Base-by-base conservation (phyloP, 2,888 invertebrate species). In the Eilema depressum region DNA sequence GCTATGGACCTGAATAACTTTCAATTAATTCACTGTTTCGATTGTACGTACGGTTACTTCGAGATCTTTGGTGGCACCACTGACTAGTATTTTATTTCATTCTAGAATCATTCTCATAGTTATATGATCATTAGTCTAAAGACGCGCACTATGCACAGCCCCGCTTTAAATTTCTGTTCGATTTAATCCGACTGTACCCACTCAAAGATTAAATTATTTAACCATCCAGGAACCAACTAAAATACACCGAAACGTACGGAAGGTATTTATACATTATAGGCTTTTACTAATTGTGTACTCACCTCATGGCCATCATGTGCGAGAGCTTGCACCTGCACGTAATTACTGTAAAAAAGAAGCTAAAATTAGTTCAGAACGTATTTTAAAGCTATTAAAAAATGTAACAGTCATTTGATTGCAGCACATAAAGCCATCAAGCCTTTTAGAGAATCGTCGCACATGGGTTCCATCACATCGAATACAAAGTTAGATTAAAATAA, bases 241-340 rank as follows among this genome's bases (percentile, higher is more conserved):
- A 41, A 41, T 41, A 14, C 41, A 41, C 7, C 26, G 20, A 60
- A 30, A 33, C 30, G n/a, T 17, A 5, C 20, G 5, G 47, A 47
- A 47, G 23, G 5, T 23, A 62, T n/a, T 23, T 30, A 17, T 28
- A 60, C 20, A 23, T 4, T 26, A 3, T 8, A 60, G 26, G 20
- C 30, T 30, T 60, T 26, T n/a, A 12, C 20, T 62, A 47, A 17
- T 59, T 68, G 25, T 30, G 10, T 59, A 66, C 97, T 96, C 93
- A 97, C 97, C 93, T 99, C 99, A 87, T 99, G 98, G 59, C 99
- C 98, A 78, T 98, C 97, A 84, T 98, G 97, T 69, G 98, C 98
- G 69, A 99, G 95, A 85, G 98, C 96, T 91, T 99, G 98, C 26
- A 98, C 98, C 97, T 98, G 98, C 82, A 97, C 98, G 94, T 99